Conservation (phyloP, 2,113 vertebrate species). For the Psammodynastes pulverulentus region DNA sequence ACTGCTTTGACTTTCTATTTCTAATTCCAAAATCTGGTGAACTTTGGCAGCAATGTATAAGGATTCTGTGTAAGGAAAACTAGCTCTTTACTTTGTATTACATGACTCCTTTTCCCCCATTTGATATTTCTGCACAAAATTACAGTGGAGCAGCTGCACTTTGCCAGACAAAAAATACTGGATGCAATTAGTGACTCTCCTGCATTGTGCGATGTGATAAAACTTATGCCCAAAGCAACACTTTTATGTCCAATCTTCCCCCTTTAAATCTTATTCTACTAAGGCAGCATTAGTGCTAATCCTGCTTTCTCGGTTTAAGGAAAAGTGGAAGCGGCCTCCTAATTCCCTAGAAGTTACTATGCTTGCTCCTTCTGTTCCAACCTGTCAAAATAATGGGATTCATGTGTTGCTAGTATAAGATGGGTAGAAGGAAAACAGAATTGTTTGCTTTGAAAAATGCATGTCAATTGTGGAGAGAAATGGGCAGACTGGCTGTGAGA, state of each 20-base stretch:
- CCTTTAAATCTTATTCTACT: background rate
- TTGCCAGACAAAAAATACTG: background rate
- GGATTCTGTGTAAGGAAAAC: background rate
- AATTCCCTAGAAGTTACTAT: conserved; percentile 53
- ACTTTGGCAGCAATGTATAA: background rate
- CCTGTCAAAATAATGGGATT: conserved; percentile 67
- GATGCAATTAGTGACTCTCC: background rate
- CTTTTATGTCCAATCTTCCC: background rate
- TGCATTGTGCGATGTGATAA: background rate
- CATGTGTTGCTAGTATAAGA: conserved; percentile 62
- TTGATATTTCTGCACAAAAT: background rate
- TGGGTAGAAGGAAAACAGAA: conserved; percentile 58
- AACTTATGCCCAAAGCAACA: background rate
- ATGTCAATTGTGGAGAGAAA: conserved; percentile 55
- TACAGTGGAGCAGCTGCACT: background rate
- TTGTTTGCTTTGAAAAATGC: conserved; percentile 62
- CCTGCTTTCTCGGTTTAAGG: conserved; percentile 26
- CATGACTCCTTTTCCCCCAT: background rate
- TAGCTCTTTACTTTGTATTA: background rate
- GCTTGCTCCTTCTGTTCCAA: conserved; percentile 61
- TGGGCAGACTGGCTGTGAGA: conserved; percentile 27
- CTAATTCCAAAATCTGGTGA: background rate
- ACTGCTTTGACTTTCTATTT: background rate
- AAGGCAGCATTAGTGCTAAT: background rate
- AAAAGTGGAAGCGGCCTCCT: conserved; percentile 51